phyloP scores from a whole-genome alignment of 2,797 vertebrate genomes.

The Cyclura pinguis region DNA sequence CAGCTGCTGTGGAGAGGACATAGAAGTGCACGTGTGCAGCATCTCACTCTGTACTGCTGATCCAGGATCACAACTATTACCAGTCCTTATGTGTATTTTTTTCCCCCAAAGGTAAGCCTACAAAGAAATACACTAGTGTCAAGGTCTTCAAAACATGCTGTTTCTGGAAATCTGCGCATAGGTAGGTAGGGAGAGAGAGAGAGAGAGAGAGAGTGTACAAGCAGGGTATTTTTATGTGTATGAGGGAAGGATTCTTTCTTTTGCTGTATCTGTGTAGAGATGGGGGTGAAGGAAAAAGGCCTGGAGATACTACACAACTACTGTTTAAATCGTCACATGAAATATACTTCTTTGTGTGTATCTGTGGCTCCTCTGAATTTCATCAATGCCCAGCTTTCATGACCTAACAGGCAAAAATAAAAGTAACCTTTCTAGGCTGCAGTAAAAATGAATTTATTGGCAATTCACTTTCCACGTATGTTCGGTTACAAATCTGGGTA shows the following conservation, averaged over 20 bases:
- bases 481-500: constrained; percentile 46
- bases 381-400: constrained; percentile 13
- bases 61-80: too few relatives aligned
- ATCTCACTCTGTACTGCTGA: too few relatives aligned
- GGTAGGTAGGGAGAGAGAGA: not conserved
- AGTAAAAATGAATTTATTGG: constrained; percentile 53
- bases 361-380: not conserved
- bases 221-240: not conserved
- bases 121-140: too few relatives aligned
- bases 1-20: too few relatives aligned
- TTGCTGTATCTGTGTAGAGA: not conserved
- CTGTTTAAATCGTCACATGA: not conserved
- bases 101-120: too few relatives aligned
- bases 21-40: too few relatives aligned
- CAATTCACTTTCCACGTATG: constrained; percentile 49
- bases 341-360: not conserved
- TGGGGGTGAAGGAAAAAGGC: too few relatives aligned
- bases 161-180: not conserved
- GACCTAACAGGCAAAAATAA: constrained; percentile 34
- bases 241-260: not conserved
- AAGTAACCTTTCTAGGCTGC: constrained; percentile 23
- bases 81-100: too few relatives aligned
- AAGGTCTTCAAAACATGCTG: too few relatives aligned
- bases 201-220: not conserved
- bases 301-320: not conserved